A percentile compares a stretch with the other conserved stretches of the same genome.
phyloP scores from a whole-genome alignment of 2,888 invertebrate species.

The Vesta saturnalis region DNA sequence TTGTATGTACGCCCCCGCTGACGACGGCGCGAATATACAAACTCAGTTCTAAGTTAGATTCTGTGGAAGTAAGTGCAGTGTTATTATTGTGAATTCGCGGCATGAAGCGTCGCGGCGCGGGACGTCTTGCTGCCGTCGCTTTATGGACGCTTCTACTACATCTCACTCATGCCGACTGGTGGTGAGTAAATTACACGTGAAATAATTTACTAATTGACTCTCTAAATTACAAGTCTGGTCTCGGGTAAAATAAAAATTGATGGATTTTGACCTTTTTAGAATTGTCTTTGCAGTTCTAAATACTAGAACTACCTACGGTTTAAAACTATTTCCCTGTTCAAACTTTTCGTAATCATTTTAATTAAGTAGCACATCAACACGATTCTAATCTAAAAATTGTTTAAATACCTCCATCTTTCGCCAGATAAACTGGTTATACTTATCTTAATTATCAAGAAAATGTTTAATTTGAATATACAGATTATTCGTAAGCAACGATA shows the following conservation, averaged over 20 bases:
- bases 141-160: constrained; percentile 56
- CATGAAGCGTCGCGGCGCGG: constrained; percentile 59
- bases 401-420: not conserved
- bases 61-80: constrained; percentile 49
- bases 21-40: constrained; percentile 39
- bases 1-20: constrained; percentile 44
- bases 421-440: not conserved
- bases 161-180: constrained; percentile 57
- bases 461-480: not conserved
- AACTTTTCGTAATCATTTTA: not conserved
- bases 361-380: not conserved
- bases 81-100: constrained; percentile 49
- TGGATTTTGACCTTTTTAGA: not conserved
- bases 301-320: not conserved
- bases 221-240: not conserved
- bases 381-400: not conserved
- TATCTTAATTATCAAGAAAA: not conserved
- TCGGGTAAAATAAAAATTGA: not conserved
- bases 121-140: constrained; percentile 56
- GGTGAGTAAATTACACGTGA: constrained; percentile 49
- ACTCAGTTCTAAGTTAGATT: constrained; percentile 49
- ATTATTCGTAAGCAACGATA: not conserved
- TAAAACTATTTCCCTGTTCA: not conserved
- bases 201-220: not conserved
- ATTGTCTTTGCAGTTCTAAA: no score